Evolutionary conservation across 2,113 vertebrate species (phyloP), one percentile per base, ranked within the genome.

Genomic region (Dipodomys merriami): DNA sequence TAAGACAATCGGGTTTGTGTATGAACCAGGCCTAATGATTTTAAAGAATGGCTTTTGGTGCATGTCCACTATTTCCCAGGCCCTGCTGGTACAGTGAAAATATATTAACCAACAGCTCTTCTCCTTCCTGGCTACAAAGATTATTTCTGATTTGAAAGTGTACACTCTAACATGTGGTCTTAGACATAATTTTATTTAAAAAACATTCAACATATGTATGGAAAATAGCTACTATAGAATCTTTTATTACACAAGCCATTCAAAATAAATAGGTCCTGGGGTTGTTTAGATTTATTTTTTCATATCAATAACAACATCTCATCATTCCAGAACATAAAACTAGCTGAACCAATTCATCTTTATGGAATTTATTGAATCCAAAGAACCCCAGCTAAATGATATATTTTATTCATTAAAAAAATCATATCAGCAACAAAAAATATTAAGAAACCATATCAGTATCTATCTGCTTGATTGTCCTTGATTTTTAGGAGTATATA

Each of bases 161-260:
- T 13, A 74, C 69, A 46, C 67, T 30, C 76, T 94, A 88, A 83
- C 64, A 67, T 71, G 69, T n/a, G 57, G 80, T 74, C 22, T 22
- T 65, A 81, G 67, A 92, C 91, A 69, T 69, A 62, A 57, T 57
- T 57, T 57, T 57, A 35, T 22, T 57, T 33, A 53, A 49, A 29
- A 25, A 74, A 86, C 49, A 15, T 79, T 69, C 86, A 82, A 71
- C 25, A 62, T 78, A 93, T 27, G 4, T 83, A 53, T 19, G 19
- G 44, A 91, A 96, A 95, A 85, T 30, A 88, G 67, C 3, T 78
- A 23, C 65, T 81, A 79, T 79, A 57, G 65, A 53, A 81, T 82
- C 6, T 72, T 57, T 94, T 93, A 80, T 57, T 84, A 91, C 65
- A 69, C 67, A 88, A 92, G 27, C 53, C 46, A 90, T 91, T 93